Evolutionary conservation across 2,797 vertebrate species (phyloP).

Genomic region (Platalea minor): DNA sequence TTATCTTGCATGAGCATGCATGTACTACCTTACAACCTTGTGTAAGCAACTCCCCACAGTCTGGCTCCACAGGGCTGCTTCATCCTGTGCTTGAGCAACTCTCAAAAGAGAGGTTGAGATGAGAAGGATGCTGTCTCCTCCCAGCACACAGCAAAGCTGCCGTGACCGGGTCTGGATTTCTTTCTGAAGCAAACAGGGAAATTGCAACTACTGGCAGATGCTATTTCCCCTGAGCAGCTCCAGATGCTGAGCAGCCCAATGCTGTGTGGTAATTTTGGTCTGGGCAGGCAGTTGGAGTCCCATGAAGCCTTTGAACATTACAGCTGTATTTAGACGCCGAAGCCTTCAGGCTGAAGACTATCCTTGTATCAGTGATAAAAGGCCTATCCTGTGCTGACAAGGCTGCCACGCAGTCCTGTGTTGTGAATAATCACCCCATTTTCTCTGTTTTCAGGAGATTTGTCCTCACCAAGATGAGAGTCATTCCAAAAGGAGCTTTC

Average conservation of each 20-base stretch:
- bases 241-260: too few species aligned
- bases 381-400: neutral
- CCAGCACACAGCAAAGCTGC: neutral
- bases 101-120: neutral
- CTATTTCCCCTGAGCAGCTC: neutral
- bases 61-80: neutral
- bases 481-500: conserved; percentile 77
- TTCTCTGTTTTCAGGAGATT: conserved; percentile 78
- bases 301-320: neutral
- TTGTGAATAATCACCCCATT: neutral
- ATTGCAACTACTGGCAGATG: neutral
- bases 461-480: conserved; percentile 78
- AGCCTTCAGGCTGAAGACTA: neutral
- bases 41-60: neutral
- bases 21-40: neutral
- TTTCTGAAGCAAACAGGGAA: neutral
- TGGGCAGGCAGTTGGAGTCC: neutral
- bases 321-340: neutral
- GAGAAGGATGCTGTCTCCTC: neutral
- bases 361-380: neutral
- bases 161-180: neutral
- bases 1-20: neutral
- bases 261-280: neutral
- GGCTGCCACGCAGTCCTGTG: neutral
- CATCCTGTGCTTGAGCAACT: neutral